Conservation (phyloP, 2,797 vertebrate species). For the Channallabes apus region DNA sequence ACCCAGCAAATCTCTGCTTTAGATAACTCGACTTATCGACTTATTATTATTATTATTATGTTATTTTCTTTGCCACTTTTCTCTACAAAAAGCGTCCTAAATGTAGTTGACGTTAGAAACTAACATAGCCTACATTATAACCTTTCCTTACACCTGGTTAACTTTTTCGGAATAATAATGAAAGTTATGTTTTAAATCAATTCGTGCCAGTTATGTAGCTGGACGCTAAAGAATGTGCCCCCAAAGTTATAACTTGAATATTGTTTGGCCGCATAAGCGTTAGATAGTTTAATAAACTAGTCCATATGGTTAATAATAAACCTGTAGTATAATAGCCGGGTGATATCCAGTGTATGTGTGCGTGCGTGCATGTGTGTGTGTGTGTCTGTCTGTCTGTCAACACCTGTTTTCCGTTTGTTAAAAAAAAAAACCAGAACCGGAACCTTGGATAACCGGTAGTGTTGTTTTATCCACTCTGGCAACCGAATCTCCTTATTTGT, state of each 20-base stretch:
- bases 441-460: no score
- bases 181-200: background rate
- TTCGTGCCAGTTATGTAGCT: background rate
- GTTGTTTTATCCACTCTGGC: background rate
- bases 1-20: background rate
- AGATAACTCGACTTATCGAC: no score
- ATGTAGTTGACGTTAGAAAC: background rate
- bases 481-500: background rate
- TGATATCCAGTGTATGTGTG: background rate
- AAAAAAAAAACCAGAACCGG: background rate
- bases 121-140: background rate
- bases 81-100: no score
- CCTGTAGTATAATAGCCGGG: background rate
- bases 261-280: background rate
- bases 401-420: background rate
- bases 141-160: background rate
- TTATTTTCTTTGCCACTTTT: background rate
- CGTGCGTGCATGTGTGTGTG: slow-evolving; percentile 6
- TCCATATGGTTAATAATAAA: background rate
- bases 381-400: background rate
- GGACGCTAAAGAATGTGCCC: background rate
- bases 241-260: background rate
- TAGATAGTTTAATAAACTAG: no score
- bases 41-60: no score
- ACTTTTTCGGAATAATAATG: background rate